Percentiles rank a stretch among this genome's conserved stretches.
Conservation (phyloP, 2,888 invertebrate species). For the Platerodrilus igneus region DNA sequence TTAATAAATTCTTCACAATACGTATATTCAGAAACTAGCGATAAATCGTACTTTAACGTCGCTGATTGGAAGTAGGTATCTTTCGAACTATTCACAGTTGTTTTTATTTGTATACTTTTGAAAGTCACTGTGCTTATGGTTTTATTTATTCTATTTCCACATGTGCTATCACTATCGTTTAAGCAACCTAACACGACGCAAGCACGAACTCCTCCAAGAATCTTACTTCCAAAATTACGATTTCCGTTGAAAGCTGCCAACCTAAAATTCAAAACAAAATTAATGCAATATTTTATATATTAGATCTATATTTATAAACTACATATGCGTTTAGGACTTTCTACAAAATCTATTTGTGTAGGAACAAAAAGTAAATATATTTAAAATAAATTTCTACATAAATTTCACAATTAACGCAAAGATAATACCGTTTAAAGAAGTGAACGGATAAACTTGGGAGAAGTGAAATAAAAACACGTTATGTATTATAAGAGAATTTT, state of each 20-base stretch:
- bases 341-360: too few relatives aligned
- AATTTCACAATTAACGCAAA: too few relatives aligned
- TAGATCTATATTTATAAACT: too few relatives aligned
- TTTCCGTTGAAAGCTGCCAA: constrained; percentile 28
- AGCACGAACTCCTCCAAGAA: constrained; percentile 28
- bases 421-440: too few relatives aligned
- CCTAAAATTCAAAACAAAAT: constrained; percentile 19
- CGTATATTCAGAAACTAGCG: constrained; percentile 25
- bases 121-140: constrained; percentile 15
- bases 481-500: too few relatives aligned
- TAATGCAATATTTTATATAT: not conserved
- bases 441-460: too few relatives aligned
- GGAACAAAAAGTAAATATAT: too few relatives aligned
- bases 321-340: too few relatives aligned
- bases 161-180: constrained; percentile 23
- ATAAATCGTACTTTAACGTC: constrained; percentile 27
- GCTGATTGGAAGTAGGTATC: constrained; percentile 27
- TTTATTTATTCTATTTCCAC: constrained; percentile 19
- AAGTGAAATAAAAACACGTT: too few relatives aligned
- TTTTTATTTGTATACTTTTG: constrained; percentile 22
- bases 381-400: too few relatives aligned
- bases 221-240: constrained; percentile 19
- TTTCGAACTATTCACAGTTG: constrained; percentile 17
- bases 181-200: constrained; percentile 30
- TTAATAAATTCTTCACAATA: constrained; percentile 25